Evolutionary conservation across 1,140 invertebrate genomes (phyloP).

Genomic region (Mactra quadrangularis): DNA sequence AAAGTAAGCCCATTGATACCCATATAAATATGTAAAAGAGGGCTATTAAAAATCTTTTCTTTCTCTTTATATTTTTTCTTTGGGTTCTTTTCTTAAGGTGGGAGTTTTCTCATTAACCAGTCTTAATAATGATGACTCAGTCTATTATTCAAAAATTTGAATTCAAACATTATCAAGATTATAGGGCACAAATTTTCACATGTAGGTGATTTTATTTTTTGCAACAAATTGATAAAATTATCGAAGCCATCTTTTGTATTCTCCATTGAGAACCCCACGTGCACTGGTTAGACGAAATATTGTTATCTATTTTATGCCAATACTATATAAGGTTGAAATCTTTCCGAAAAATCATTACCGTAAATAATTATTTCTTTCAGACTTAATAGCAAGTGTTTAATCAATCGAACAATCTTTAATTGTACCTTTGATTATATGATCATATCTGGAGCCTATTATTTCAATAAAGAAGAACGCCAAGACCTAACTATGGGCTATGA

Average conservation of each 20-base stretch:
- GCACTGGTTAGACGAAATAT: conserved; percentile 1
- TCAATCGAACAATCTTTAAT: conserved; percentile 36
- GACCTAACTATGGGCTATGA: no score
- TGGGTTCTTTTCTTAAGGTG: no score
- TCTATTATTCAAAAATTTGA: no score
- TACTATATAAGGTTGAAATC: conserved; percentile 9
- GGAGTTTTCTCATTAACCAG: no score
- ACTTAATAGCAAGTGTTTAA: conserved; percentile 46
- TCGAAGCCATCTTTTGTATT: conserved; percentile 10
- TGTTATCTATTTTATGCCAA: conserved; percentile 29
- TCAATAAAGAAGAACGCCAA: no score
- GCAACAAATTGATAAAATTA: conserved; percentile 45
- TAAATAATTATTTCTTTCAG: conserved; percentile 33
- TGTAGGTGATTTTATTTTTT: conserved; percentile 1
- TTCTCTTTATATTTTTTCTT: no score
- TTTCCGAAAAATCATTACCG: background rate
- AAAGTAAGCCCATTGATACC: no score
- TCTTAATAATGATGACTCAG: no score
- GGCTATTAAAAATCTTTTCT: no score
- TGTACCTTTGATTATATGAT: conserved; percentile 6
- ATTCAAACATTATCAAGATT: background rate
- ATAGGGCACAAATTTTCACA: conserved; percentile 30
- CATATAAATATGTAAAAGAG: no score
- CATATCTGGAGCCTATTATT: background rate
- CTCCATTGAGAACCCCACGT: conserved; percentile 18